Evolutionary conservation across 2,888 invertebrate species (phyloP).

Genomic region (Xestoiulus laeticollis): DNA sequence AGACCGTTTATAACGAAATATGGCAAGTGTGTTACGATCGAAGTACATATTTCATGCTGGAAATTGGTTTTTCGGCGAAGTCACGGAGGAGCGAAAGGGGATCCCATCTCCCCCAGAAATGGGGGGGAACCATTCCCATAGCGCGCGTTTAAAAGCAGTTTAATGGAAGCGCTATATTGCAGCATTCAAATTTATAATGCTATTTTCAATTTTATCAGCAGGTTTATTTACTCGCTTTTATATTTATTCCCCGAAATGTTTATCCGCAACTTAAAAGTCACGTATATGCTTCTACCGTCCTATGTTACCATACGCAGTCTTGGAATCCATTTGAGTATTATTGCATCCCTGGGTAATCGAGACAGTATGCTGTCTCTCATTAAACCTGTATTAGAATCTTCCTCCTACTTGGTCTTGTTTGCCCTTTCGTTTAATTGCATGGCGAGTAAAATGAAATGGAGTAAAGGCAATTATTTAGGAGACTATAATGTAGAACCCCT

Average conservation of each 20-base stretch:
- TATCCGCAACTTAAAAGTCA: not conserved
- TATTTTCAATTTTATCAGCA: not conserved
- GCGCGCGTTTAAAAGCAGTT: conserved; percentile 2
- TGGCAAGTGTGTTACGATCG: conserved; percentile 8
- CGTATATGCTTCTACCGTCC: not conserved
- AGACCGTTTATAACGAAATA: not conserved
- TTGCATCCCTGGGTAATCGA: not conserved
- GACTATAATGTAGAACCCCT: too few species aligned
- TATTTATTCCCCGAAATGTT: not conserved
- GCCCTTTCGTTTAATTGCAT: too few species aligned
- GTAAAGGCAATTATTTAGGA: too few species aligned
- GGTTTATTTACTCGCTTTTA: not conserved
- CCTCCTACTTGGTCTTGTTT: too few species aligned
- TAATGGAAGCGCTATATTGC: not conserved
- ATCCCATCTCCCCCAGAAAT: not conserved
- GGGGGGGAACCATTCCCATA: not conserved
- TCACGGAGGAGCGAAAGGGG: not conserved
- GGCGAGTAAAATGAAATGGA: too few species aligned
- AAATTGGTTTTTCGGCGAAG: not conserved
- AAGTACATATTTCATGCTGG: conserved; percentile 9
- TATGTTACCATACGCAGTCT: not conserved
- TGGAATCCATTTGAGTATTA: not conserved
- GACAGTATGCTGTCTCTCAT: not conserved
- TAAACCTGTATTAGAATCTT: not conserved
- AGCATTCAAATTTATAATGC: not conserved